Evolutionary conservation across 2,888 invertebrate species (phyloP).

Genomic region (Rugalucina vietnamica): DNA sequence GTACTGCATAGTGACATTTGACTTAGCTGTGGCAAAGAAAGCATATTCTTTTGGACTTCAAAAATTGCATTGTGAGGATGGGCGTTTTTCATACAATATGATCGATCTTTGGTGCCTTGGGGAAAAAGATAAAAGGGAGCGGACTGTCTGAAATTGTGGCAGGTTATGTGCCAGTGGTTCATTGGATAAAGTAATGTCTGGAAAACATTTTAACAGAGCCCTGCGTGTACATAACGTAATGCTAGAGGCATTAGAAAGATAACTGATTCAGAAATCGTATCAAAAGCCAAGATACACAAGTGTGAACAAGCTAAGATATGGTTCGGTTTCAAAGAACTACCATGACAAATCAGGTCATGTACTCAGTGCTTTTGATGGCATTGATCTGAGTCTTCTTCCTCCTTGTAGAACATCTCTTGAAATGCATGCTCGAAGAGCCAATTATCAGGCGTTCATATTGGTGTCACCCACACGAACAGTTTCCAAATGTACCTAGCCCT

Average conservation of each 20-base stretch:
- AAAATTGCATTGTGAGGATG: slow-evolving; percentile 22
- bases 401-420: slow-evolving; percentile 37
- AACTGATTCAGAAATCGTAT: slow-evolving; percentile 20
- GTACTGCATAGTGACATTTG: slow-evolving; percentile 53
- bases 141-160: slow-evolving; percentile 38
- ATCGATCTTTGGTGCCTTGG: slow-evolving; percentile 37
- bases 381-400: slow-evolving; percentile 44
- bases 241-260: slow-evolving; percentile 35
- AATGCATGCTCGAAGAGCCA: slow-evolving; percentile 41
- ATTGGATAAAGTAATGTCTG: neutral
- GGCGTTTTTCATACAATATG: slow-evolving; percentile 49
- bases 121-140: slow-evolving; percentile 30
- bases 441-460: slow-evolving; percentile 49
- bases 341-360: slow-evolving; percentile 6
- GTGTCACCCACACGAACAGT: slow-evolving; percentile 18
- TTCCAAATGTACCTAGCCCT: slow-evolving; percentile 16
- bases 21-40: slow-evolving; percentile 50
- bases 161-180: neutral
- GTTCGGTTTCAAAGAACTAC: slow-evolving; percentile 15
- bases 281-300: slow-evolving; percentile 12
- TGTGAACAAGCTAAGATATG: slow-evolving; percentile 23
- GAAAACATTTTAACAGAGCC: neutral
- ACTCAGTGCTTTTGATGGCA: slow-evolving; percentile 15
- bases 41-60: slow-evolving; percentile 36
- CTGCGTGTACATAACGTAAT: too few species aligned